Base-by-base conservation (phyloP, 1,140 invertebrate species). In the Drosophila mauritiana region DNA sequence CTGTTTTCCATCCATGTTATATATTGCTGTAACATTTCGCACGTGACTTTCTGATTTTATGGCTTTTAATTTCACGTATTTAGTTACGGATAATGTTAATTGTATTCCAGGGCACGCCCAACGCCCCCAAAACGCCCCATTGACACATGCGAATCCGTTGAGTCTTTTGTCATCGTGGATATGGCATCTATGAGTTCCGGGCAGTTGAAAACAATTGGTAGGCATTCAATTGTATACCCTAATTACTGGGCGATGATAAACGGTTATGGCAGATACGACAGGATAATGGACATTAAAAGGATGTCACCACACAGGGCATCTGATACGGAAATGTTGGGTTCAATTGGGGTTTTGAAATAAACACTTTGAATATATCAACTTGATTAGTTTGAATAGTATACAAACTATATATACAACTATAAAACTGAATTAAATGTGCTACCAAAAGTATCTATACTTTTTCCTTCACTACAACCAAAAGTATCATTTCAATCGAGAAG, bases 41-140 rank as follows among this genome's bases (percentile, higher is more conserved):
- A 89, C 84, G 84, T 89, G 84, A 90, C 84, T 90, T 90, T 80
- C 62, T 63, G 85, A 89, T 90, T 89, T 89, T 84, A 89, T 89
- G 73, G 84, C 84, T 80, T 89, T 89, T 89, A 90, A 89, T 89
- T 91, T 90, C 76, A 80, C 74, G 79, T 83, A 86, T 90, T 90
- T 91, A 90, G 88, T 76, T 80, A 83, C 88, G 88, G 79, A 72
- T 90, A 80, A 83, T 80, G 78, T 88, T 90, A 83, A 88, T 88
- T 91, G 73, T 90, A 80, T 88, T 88, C 75, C 59, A 42, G 22
- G 52, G 15, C 45, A 37, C 36, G 59, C 25, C 22, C 31, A 15
- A 8, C 17, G 11, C 42, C 36, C 22, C 42, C 40, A 11, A 3
- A 17, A 42, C 17, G n/a, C 17, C 45, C 15, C 43, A 43, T 49